Percentiles rank a stretch among this genome's conserved stretches.
These are phyloP conservation scores for Paracentrotus lividus DNA, from an alignment of 53 echinoderm and acorn worm genomes.

Conservation along the genomic window DNA sequence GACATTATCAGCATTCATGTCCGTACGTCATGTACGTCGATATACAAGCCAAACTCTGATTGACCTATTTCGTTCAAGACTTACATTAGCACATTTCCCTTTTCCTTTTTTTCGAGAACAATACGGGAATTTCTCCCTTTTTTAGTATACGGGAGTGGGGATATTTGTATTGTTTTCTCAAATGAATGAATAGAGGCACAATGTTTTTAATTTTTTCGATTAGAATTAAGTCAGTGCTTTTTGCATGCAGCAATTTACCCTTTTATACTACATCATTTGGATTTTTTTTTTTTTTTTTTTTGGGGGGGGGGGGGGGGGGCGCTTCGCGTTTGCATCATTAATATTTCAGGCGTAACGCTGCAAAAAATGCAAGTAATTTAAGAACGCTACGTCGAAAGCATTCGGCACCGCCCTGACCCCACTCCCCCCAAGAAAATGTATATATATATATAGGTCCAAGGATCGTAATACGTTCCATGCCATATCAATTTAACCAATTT, in stretches of 20 bases:
- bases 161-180: neutral
- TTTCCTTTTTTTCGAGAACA: neutral
- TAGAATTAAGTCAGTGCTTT: neutral
- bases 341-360: no score
- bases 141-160: neutral
- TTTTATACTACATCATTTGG: neutral
- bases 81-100: neutral
- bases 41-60: neutral
- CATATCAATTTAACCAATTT: no score
- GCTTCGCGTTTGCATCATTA: no score
- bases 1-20: conserved; percentile 14
- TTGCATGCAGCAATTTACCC: no score
- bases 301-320: no score
- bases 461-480: no score
- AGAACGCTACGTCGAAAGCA: no score
- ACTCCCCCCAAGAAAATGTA: no score
- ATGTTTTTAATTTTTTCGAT: neutral
- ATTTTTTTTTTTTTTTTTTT: no score
- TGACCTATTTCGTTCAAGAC: neutral
- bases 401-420: no score
- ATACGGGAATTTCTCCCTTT: neutral
- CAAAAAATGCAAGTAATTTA: no score
- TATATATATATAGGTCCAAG: no score
- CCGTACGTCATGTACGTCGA: neutral
- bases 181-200: neutral